Evolutionary conservation across 2,888 invertebrate genomes (phyloP).

Genomic region (Chalcosyrphus nemorum): DNA sequence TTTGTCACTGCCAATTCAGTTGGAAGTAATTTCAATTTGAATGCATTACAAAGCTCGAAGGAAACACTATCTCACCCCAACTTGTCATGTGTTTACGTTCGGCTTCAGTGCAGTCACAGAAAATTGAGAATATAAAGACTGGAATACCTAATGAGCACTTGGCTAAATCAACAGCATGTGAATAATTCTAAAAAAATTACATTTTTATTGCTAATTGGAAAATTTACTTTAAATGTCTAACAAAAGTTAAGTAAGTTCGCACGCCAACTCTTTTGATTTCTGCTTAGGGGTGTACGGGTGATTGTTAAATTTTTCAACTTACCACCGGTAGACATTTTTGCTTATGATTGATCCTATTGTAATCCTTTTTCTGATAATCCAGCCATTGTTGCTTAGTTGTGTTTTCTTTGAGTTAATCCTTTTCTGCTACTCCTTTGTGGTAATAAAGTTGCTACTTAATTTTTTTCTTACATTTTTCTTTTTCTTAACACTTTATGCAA

Average conservation of each 20-base stretch:
- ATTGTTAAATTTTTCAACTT: slow-evolving; percentile 21
- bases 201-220: no score
- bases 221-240: no score
- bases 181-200: no score
- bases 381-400: slow-evolving; percentile 41
- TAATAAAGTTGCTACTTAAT: slow-evolving; percentile 25
- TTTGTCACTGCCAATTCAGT: neutral
- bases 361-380: slow-evolving; percentile 68
- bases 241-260: slow-evolving; percentile 26
- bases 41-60: neutral
- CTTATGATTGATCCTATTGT: slow-evolving; percentile 7
- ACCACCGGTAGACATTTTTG: slow-evolving; percentile 44
- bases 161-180: neutral
- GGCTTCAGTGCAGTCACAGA: slow-evolving; percentile 11
- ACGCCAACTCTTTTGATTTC: slow-evolving; percentile 54
- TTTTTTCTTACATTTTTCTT: slow-evolving; percentile 28
- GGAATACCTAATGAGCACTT: slow-evolving; percentile 1
- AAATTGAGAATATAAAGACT: neutral
- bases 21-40: slow-evolving; percentile 11
- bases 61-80: slow-evolving; percentile 8
- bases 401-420: slow-evolving; percentile 35
- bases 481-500: slow-evolving; percentile 2
- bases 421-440: slow-evolving; percentile 20
- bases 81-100: slow-evolving; percentile 20
- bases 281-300: neutral